A percentile compares a stretch with the other conserved stretches of the same genome.
Conservation (phyloP, 2,888 invertebrate genomes). For the Cryptops parisi region DNA sequence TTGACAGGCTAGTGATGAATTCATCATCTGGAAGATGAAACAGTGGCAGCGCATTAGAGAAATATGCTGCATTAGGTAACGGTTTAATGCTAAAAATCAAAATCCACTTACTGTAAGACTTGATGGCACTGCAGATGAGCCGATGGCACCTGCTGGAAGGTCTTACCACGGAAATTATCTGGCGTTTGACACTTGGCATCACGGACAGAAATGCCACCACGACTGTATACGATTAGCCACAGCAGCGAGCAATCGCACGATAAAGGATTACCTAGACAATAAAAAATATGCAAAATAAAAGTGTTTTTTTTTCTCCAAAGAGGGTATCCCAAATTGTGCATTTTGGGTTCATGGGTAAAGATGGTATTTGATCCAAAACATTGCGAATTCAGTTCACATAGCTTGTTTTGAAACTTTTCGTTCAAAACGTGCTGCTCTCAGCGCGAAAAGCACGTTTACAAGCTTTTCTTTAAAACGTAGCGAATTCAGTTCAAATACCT, state of each 20-base stretch:
- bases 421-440: too few species aligned
- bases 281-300: too few species aligned
- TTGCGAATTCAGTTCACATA: too few species aligned
- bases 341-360: too few species aligned
- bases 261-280: constrained; percentile 15
- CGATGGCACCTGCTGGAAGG: constrained; percentile 7
- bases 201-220: constrained; percentile 1
- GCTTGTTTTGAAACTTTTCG: too few species aligned
- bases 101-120: neutral
- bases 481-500: too few species aligned
- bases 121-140: constrained; percentile 14
- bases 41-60: neutral
- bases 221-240: constrained; percentile 11
- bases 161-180: constrained; percentile 10
- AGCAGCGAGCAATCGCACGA: constrained; percentile 15
- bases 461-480: too few species aligned
- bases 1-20: too few species aligned
- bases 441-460: too few species aligned
- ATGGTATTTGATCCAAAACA: too few species aligned
- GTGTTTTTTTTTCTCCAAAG: too few species aligned
- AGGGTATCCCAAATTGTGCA: neutral
- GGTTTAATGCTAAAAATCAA: neutral
- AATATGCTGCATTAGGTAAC: constrained; percentile 1
- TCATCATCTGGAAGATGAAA: neutral
- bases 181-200: constrained; percentile 13